Percentiles rank a stretch among this genome's conserved stretches.
These are phyloP conservation scores for Notarius lentiginosus DNA, from an alignment of 2,113 vertebrate genomes.

Conservation along the genomic window DNA sequence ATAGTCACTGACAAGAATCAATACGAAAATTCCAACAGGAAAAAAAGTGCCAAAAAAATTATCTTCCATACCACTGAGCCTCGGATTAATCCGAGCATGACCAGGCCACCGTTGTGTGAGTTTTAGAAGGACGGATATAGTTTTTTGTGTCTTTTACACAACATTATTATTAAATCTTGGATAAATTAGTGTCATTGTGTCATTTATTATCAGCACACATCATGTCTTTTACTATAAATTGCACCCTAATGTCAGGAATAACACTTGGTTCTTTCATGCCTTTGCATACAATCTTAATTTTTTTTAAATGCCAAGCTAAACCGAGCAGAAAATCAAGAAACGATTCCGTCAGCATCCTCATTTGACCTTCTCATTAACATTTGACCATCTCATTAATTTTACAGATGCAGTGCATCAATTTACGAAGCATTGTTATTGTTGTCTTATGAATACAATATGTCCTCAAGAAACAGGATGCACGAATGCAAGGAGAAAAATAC, in stretches of 20 bases:
- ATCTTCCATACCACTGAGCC: conserved; percentile 25
- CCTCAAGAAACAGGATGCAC: not conserved
- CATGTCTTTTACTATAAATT: not conserved
- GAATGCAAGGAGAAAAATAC: conserved; percentile 1
- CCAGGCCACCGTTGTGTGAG: not conserved
- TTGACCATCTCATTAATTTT: not conserved
- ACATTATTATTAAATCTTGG: conserved; percentile 10
- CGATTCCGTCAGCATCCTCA: conserved; percentile 23
- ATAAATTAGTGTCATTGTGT: conserved; percentile 26
- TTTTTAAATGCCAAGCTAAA: conserved; percentile 4
- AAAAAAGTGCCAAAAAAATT: conserved; percentile 4
- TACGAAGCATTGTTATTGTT: not conserved
- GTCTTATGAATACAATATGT: not conserved
- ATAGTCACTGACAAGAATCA: conserved; percentile 26
- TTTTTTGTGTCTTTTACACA: not conserved
- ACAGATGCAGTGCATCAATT: not conserved
- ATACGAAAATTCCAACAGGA: conserved; percentile 1
- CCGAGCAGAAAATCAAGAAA: conserved; percentile 32
- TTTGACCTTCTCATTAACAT: conserved; percentile 31
- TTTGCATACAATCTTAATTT: not conserved
- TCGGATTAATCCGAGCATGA: conserved; percentile 26
- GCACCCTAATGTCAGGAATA: not conserved
- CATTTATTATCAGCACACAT: conserved; percentile 2
- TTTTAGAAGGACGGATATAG: not conserved
- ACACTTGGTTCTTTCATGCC: not conserved